Evolutionary conservation across 1,140 invertebrate species (phyloP), one percentile per base, ranked within the genome.

Genomic region (Schlechtendalia chinensis): DNA sequence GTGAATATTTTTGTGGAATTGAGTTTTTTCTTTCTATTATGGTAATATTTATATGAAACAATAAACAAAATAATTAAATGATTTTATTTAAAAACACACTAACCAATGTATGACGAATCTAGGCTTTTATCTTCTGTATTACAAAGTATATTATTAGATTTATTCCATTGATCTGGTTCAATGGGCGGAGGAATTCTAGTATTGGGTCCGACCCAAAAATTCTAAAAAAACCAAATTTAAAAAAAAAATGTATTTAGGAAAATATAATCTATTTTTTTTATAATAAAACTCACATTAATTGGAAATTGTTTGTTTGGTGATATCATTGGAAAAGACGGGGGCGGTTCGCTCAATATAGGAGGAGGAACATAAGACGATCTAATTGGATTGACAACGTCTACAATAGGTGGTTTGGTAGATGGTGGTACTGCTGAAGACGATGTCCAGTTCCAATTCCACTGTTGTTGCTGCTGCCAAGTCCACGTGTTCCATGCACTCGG

Each of bases 321-420:
- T 16, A 71, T 12, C 16, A 53, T 27, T 71, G 67, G 47, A 4
- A 71, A 53, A 71, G 22, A 22, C 50, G 67, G 22, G 19, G 67
- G 67, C 24, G 74, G 74, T 59, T 47, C 32, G 0, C n/a, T 24
- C 32, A 85, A 85, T 63, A 85, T 84, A 24, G 85, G 84, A 59
- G 88, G 83, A 22, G 88, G 83, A 56, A 87, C 83, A 75, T 86
- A 82, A 61, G 85, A 83, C 24, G 86, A 84, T 72, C 85, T 84
- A 14, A 85, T 82, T 65, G 83, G 84, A 82, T 85, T 86, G 82
- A 85, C 83, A 83, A 86, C 54, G 67, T 82, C 83, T 82, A 86
- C 86, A 63, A 83, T 85, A 24, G 87, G 85, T 32, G 87, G 85
- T 81, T 86, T 84, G 79, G 85, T 84, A 6, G 86, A 84, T 47